Percentiles rank a stretch among this genome's conserved stretches.
Evolutionary conservation across 1,140 invertebrate genomes (phyloP).

Genomic region (Linepithema humile): DNA sequence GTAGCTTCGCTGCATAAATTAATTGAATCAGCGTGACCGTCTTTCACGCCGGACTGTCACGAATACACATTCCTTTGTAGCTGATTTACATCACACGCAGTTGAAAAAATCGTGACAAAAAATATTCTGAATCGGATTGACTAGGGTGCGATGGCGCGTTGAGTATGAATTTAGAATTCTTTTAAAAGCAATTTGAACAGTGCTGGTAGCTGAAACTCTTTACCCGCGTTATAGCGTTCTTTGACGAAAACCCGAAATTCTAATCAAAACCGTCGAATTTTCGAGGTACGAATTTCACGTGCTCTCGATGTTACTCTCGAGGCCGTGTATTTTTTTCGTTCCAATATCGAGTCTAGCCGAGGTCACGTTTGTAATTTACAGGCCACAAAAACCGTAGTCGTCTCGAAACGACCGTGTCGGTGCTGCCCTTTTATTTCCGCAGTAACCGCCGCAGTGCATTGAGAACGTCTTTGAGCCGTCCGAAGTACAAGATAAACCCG

Average conservation of each 20-base stretch:
- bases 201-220: neutral
- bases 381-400: conserved; percentile 8
- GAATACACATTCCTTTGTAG: neutral
- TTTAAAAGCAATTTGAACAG: neutral
- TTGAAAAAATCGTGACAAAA: conserved; percentile 32
- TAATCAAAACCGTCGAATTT: conserved; percentile 1
- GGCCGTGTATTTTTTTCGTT: neutral
- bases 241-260: neutral
- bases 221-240: neutral
- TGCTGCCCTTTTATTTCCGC: conserved; percentile 7
- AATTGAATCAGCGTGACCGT: conserved; percentile 8
- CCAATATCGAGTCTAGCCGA: conserved; percentile 3
- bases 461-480: conserved; percentile 24
- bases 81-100: neutral
- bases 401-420: conserved; percentile 8
- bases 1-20: conserved; percentile 11
- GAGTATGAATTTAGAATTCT: neutral
- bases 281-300: too few species aligned
- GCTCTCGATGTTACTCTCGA: neutral
- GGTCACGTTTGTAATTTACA: conserved; percentile 20
- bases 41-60: conserved; percentile 9
- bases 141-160: neutral
- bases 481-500: conserved; percentile 9
- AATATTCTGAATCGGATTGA: neutral
- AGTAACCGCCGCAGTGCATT: neutral